Evolutionary conservation across 2,113 vertebrate species (phyloP).

Genomic region (Macquaria ambigua): DNA sequence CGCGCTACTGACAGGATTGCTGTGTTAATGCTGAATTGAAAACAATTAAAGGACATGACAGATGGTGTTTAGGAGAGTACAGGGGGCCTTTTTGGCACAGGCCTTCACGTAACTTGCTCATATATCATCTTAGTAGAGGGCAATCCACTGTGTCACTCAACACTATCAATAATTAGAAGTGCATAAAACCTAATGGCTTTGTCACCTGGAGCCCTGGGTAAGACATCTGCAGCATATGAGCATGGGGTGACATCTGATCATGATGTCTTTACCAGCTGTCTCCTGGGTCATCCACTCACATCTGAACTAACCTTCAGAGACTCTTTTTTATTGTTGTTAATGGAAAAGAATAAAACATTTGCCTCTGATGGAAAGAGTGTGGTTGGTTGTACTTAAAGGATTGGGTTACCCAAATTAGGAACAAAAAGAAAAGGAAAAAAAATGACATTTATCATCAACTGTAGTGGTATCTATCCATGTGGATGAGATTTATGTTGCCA

Average conservation of each 20-base stretch:
- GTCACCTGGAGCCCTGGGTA: slow-evolving; percentile 50
- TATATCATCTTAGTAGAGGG: slow-evolving; percentile 43
- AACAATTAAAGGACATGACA: slow-evolving; percentile 55
- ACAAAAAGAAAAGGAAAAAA: not conserved
- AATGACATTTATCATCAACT: not conserved
- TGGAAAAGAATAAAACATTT: slow-evolving; percentile 17
- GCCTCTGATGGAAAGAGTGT: not conserved
- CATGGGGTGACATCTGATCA: slow-evolving; percentile 51
- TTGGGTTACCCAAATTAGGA: not conserved
- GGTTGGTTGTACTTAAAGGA: not conserved
- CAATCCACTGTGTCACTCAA: slow-evolving; percentile 37
- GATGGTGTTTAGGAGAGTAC: slow-evolving; percentile 33
- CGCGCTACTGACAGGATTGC: slow-evolving; percentile 12
- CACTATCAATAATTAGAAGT: slow-evolving; percentile 56
- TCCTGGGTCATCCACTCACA: slow-evolving; percentile 16
- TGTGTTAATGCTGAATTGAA: slow-evolving; percentile 42
- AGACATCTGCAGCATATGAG: slow-evolving; percentile 54
- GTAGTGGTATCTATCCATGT: not conserved
- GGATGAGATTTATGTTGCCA: not conserved
- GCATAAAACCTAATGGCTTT: slow-evolving; percentile 55
- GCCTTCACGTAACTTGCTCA: slow-evolving; percentile 32
- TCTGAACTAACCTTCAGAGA: slow-evolving; percentile 20
- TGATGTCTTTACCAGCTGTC: slow-evolving; percentile 51
- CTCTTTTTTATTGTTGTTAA: not conserved
- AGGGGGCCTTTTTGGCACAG: slow-evolving; percentile 26